A percentile compares a stretch with the other conserved stretches of the same genome.
phyloP scores from a whole-genome alignment of 2,113 vertebrate genomes.

The Hippocampus comes region DNA sequence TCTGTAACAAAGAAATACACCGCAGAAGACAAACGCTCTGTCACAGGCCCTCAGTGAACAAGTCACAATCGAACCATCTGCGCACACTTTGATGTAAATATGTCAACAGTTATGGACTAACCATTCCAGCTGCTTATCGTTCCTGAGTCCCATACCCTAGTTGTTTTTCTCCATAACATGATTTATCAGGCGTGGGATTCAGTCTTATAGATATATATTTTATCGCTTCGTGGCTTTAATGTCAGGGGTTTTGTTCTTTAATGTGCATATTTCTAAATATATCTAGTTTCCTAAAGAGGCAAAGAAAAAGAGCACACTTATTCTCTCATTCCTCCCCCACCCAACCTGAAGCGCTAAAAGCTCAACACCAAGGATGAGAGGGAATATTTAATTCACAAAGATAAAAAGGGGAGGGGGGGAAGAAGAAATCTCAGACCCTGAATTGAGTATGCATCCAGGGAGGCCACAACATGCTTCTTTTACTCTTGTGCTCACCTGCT shows the following conservation, averaged over 20 bases:
- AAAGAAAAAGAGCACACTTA: constrained; percentile 3
- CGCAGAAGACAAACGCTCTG: constrained; percentile 23
- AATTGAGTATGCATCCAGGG: constrained; percentile 16
- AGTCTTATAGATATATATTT: constrained; percentile 18
- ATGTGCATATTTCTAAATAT: constrained; percentile 67
- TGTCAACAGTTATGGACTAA: constrained; percentile 47
- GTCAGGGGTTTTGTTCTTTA: constrained; percentile 52
- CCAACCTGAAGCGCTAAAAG: constrained; percentile 60
- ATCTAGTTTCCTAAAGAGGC: constrained; percentile 65
- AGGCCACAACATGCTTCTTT: constrained; percentile 35
- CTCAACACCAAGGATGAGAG: constrained; percentile 62
- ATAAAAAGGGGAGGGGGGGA: constrained; percentile 18
- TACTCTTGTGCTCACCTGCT: constrained; percentile 36
- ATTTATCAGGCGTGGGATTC: constrained; percentile 60
- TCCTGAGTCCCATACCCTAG: constrained; percentile 21
- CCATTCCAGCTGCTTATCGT: constrained; percentile 28
- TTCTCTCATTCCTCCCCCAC: constrained; percentile 9
- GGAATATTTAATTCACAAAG: constrained; percentile 69
- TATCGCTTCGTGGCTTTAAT: constrained; percentile 29
- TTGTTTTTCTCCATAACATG: constrained; percentile 47
- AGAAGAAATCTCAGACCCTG: constrained; percentile 29
- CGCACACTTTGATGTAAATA: constrained; percentile 41
- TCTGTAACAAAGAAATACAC: constrained; percentile 12
- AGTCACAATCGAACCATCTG: constrained; percentile 47
- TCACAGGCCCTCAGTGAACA: constrained; percentile 20